These are phyloP conservation scores for Eurosta solidaginis DNA, from an alignment of 1,140 invertebrate species.

Conservation along the genomic window DNA sequence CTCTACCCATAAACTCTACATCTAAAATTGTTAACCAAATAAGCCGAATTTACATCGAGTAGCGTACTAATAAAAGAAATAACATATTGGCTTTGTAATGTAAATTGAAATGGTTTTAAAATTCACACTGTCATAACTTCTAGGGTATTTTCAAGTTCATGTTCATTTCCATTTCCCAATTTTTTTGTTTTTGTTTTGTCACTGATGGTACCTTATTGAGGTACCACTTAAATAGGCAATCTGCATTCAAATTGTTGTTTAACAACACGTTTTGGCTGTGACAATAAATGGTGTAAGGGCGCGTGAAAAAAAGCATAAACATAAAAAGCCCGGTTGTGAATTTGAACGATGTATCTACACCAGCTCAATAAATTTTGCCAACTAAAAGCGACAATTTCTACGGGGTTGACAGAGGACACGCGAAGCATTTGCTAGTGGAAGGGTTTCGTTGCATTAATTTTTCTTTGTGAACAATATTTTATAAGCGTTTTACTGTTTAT, in stretches of 20 bases:
- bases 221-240: slow-evolving; percentile 7
- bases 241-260: slow-evolving; percentile 26
- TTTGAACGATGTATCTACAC: background rate
- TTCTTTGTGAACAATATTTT: background rate
- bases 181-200: background rate
- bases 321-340: background rate
- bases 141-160: background rate
- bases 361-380: background rate
- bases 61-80: background rate
- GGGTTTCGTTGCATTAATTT: background rate
- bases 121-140: background rate
- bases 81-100: slow-evolving; percentile 2
- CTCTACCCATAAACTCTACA: no score
- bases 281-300: slow-evolving; percentile 20
- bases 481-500: background rate
- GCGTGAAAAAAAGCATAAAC: background rate
- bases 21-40: no score
- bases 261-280: slow-evolving; percentile 22
- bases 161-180: background rate
- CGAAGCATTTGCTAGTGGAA: background rate
- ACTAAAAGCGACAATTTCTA: background rate
- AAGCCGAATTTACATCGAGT: no score
- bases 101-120: slow-evolving; percentile 1
- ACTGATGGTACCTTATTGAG: slow-evolving; percentile 8
- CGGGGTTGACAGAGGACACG: background rate